phyloP scores from a whole-genome alignment of 1,140 invertebrate species.

The Trialeurodes vaporariorum region DNA sequence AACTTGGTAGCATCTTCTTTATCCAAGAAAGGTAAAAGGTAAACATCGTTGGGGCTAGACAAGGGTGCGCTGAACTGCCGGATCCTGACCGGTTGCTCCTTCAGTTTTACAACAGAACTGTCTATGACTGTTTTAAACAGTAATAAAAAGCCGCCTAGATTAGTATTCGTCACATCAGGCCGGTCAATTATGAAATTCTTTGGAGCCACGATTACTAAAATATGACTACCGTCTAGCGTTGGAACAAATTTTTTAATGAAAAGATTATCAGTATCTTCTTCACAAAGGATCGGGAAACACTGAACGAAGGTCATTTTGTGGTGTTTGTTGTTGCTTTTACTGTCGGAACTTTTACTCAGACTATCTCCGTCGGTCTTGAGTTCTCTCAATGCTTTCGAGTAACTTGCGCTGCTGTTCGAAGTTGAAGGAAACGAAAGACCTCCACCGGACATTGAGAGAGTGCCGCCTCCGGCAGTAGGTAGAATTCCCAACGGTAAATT shows the following conservation, averaged over 20 bases:
- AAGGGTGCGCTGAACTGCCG: slow-evolving; percentile 46
- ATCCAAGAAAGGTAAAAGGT: slow-evolving; percentile 46
- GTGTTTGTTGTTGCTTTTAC: background rate
- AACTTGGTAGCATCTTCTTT: slow-evolving; percentile 26
- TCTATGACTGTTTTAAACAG: slow-evolving; percentile 15
- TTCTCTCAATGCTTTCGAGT: background rate
- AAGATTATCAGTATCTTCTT: background rate
- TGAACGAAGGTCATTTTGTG: background rate
- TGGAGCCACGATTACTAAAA: background rate
- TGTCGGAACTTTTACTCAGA: background rate
- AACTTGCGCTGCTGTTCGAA: slow-evolving; percentile 27
- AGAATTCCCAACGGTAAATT: slow-evolving; percentile 29
- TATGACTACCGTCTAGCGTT: background rate
- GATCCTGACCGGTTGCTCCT: slow-evolving; percentile 46
- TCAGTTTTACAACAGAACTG: slow-evolving; percentile 38
- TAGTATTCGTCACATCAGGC: background rate
- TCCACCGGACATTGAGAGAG: slow-evolving; percentile 22
- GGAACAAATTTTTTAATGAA: slow-evolving; percentile 4
- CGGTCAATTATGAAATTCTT: background rate
- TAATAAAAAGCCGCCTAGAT: slow-evolving; percentile 13
- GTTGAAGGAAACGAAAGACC: slow-evolving; percentile 31
- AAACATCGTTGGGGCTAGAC: slow-evolving; percentile 48
- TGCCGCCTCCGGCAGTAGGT: slow-evolving; percentile 27
- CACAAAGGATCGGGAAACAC: background rate
- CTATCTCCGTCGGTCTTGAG: background rate